These are phyloP conservation scores for Cheilosia soror DNA, from an alignment of 2,888 invertebrate genomes.

Conservation along the genomic window DNA sequence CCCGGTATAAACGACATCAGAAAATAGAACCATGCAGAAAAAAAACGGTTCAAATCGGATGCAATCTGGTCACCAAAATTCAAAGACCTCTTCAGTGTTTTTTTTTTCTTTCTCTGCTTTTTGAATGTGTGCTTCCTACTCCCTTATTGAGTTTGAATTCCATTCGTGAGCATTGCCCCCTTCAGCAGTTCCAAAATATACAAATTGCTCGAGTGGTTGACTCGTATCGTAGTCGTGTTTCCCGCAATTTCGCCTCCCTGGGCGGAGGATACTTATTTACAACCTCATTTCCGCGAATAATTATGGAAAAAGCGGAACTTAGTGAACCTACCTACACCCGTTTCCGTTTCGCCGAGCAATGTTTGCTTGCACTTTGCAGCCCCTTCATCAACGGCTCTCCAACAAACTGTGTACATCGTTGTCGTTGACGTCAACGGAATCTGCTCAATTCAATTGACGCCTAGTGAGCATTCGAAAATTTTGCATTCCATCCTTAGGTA, in stretches of 20 bases:
- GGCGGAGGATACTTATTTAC: conserved; percentile 67
- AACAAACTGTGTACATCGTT: background rate
- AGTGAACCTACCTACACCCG: conserved; percentile 52
- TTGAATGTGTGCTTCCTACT: background rate
- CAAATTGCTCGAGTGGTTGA: conserved; percentile 34
- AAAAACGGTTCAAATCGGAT: background rate
- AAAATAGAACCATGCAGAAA: background rate
- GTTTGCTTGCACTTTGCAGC: conserved; percentile 57
- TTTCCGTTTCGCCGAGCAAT: conserved; percentile 64
- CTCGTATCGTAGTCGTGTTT: background rate
- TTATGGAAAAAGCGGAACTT: conserved; percentile 69
- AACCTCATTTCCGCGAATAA: conserved; percentile 71
- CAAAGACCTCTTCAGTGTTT: background rate
- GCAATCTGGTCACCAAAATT: conserved; percentile 31
- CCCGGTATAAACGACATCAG: background rate
- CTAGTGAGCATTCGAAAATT: conserved; percentile 51
- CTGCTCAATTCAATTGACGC: conserved; percentile 68
- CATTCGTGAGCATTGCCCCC: conserved; percentile 19
- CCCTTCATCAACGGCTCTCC: conserved; percentile 28
- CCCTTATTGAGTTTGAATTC: conserved; percentile 32
- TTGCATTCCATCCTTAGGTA: conserved; percentile 33
- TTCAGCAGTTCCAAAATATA: conserved; percentile 27
- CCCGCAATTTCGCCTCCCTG: conserved; percentile 30
- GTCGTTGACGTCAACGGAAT: conserved; percentile 31
- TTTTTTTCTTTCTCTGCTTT: background rate